phyloP scores from a whole-genome alignment of 2,797 vertebrate species.

The Alca torda region DNA sequence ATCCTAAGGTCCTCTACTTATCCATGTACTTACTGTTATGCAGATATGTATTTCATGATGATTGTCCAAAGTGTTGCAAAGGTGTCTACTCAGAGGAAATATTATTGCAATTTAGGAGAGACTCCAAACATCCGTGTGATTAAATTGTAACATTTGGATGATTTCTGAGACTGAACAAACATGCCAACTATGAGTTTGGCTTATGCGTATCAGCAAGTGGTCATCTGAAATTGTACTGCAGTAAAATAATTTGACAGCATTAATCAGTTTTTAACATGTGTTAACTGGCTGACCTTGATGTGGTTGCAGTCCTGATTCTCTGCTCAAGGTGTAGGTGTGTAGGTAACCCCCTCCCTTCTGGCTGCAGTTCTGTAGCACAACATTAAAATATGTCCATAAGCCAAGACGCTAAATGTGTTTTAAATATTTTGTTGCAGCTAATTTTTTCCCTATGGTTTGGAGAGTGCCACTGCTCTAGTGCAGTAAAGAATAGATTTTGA shows the following conservation, averaged over 20 bases:
- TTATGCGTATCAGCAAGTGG: background rate
- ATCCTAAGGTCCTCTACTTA: background rate
- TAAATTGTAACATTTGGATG: background rate
- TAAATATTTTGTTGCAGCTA: background rate
- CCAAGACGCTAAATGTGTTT: background rate
- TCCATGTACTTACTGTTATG: background rate
- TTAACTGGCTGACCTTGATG: background rate
- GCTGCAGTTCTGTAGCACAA: background rate
- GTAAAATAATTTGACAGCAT: background rate
- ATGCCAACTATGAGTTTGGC: background rate
- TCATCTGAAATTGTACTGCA: background rate
- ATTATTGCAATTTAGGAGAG: background rate
- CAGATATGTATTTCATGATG: background rate
- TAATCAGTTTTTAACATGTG: background rate
- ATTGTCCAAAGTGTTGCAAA: background rate
- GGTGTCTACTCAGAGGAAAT: background rate
- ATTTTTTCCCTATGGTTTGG: slow-evolving; percentile 1
- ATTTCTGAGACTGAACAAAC: background rate
- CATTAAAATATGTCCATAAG: background rate
- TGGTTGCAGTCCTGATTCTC: background rate
- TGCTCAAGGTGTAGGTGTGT: background rate
- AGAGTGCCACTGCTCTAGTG: background rate
- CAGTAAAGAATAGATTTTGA: slow-evolving; percentile 15
- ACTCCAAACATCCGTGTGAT: background rate
- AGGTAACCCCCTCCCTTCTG: background rate